Evolutionary conservation across 2,888 invertebrate species (phyloP).

Genomic region (Amiota communis): DNA sequence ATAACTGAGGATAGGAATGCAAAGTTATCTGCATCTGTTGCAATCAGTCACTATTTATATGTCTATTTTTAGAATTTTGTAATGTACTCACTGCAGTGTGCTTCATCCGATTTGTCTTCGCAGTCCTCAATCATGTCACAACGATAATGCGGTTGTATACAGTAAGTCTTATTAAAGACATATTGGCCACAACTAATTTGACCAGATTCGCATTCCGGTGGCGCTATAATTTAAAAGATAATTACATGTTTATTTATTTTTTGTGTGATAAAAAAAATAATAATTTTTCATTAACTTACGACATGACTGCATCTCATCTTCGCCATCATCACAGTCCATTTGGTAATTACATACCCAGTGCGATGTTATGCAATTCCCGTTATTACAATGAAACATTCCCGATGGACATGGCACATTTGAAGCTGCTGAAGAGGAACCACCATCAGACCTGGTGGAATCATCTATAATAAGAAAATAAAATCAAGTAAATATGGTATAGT

Average conservation of each 20-base stretch:
- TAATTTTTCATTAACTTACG: slow-evolving; percentile 79
- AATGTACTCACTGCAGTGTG: slow-evolving; percentile 90
- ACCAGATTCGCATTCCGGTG: slow-evolving; percentile 93
- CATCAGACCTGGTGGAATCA: slow-evolving; percentile 53
- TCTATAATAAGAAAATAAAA: slow-evolving; percentile 41
- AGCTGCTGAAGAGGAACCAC: slow-evolving; percentile 55
- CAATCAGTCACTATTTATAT: neutral
- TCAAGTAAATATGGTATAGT: neutral
- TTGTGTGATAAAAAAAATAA: neutral
- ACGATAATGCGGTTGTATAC: slow-evolving; percentile 92
- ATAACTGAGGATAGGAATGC: no score
- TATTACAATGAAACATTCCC: slow-evolving; percentile 87
- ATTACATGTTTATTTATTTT: slow-evolving; percentile 5
- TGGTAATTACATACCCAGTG: slow-evolving; percentile 95
- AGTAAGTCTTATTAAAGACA: slow-evolving; percentile 96
- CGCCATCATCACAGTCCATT: slow-evolving; percentile 93
- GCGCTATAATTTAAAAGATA: slow-evolving; percentile 77
- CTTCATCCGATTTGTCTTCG: slow-evolving; percentile 95
- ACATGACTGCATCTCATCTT: slow-evolving; percentile 92
- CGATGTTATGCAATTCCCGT: slow-evolving; percentile 90
- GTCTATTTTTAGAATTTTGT: neutral
- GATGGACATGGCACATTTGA: slow-evolving; percentile 77
- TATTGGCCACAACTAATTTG: slow-evolving; percentile 95
- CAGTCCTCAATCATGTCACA: slow-evolving; percentile 97
- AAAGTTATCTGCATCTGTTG: neutral